These are phyloP conservation scores for Ploceus nigricollis DNA, from an alignment of 2,113 vertebrate species.

Conservation along the genomic window DNA sequence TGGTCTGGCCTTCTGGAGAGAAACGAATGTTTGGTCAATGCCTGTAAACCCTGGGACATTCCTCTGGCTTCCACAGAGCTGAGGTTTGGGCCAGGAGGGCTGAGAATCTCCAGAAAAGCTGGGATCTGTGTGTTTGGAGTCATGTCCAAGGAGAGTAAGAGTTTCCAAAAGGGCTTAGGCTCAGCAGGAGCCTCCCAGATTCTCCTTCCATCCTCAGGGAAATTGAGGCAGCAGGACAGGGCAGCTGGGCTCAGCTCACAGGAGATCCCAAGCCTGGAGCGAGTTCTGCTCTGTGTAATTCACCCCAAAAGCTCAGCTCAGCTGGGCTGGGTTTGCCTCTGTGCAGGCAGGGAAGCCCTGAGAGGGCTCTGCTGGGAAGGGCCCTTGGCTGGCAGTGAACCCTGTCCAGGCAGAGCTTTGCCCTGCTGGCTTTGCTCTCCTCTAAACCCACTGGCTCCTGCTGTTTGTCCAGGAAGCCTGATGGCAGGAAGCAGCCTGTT, in stretches of 20 bases:
- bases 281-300: not conserved
- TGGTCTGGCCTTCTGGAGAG: not conserved
- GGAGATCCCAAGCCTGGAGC: not conserved
- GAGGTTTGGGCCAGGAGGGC: conserved; percentile 30
- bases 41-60: conserved; percentile 3
- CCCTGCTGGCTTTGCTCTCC: not conserved
- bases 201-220: not conserved
- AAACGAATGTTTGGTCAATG: not conserved
- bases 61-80: conserved; percentile 32
- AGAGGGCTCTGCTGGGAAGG: not conserved
- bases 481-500: not conserved
- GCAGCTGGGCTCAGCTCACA: not conserved
- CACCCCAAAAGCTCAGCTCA: not conserved
- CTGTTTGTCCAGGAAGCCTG: not conserved
- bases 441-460: not conserved
- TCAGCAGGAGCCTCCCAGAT: not conserved
- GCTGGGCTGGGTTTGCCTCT: not conserved
- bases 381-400: not conserved
- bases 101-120: not conserved
- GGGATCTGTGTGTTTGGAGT: not conserved
- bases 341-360: not conserved
- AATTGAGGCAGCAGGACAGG: not conserved
- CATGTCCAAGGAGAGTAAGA: not conserved
- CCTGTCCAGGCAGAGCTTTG: not conserved
- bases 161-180: not conserved